Conservation (phyloP, 2,888 invertebrate species). For the Tachina grossa region DNA sequence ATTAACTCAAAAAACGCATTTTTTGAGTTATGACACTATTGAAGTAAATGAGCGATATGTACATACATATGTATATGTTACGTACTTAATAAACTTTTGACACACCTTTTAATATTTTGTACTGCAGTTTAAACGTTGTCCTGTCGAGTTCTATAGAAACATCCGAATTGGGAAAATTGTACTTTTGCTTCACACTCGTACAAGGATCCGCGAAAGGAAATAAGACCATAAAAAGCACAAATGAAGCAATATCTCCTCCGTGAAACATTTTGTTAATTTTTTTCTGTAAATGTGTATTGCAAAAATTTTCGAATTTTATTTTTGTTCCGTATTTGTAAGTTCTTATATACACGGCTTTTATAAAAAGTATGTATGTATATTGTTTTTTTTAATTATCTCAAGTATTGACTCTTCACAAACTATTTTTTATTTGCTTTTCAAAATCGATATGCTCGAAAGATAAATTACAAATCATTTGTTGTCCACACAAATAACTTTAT, state of each 20-base stretch:
- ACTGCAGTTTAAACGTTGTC: constrained; percentile 76
- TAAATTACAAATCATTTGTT: constrained; percentile 39
- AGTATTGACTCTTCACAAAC: constrained; percentile 49
- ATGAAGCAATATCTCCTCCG: background rate
- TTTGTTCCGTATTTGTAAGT: background rate
- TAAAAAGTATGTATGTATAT: background rate
- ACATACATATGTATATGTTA: background rate
- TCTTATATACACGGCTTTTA: constrained; percentile 37
- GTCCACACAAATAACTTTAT: constrained; percentile 21
- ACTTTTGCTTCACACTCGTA: constrained; percentile 76
- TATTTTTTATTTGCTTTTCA: constrained; percentile 32
- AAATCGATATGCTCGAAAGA: constrained; percentile 36
- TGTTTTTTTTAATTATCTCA: constrained; percentile 36
- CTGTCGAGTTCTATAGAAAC: constrained; percentile 76
- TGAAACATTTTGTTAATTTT: constrained; percentile 51
- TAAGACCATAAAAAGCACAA: constrained; percentile 8
- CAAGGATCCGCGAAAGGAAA: constrained; percentile 71
- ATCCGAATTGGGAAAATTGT: constrained; percentile 77
- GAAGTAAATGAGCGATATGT: background rate
- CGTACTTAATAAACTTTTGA: background rate
- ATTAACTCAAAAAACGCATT: no score
- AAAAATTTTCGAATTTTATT: background rate
- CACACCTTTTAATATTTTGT: constrained; percentile 78
- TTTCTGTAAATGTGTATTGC: background rate
- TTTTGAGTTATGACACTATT: no score